Evolutionary conservation across 2,888 invertebrate genomes (phyloP), one percentile per base, ranked within the genome.

Genomic region (Polia nebulosa): DNA sequence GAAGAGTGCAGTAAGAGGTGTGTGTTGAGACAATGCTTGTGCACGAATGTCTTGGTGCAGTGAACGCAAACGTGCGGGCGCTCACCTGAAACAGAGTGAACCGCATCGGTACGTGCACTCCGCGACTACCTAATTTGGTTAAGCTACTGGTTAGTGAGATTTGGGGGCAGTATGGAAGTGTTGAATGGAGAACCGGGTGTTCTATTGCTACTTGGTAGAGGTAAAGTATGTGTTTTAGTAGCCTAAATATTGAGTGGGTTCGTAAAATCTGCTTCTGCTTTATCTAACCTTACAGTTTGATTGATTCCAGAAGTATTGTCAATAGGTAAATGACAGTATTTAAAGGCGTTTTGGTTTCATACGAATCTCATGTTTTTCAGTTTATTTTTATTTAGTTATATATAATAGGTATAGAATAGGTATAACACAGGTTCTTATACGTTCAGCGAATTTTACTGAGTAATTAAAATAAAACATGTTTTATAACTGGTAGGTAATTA

Each of bases 21-120:
- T 45, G 98, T 98, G 90, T 97, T 98, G 81, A 97, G 96, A 92
- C 97, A 97, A 90, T 97, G 97, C 93, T 98, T 97, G 92, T 97
- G 97, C 72, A 97, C 97, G 89, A 97, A 98, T 80, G 97, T 97
- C 89, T 97, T 98, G 77, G 97, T 97, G 89, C 97, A 97, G 87
- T 97, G 97, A 72, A 96, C 96, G 90, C 97, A 98, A 66, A 72
- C 72, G 86, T 97, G 97, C 47, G 97, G 98, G 71, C 97, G 95
- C 89, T 97, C 97, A 74, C 97, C 96, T 96, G 83, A 76, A 78
- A 76, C 78, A 81, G 83, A 97, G 83, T 82, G 82, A 61, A 73
- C 82, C 82, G 85, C 83, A 65, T 74, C 73, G 75, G 80, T 80
- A 78, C 80, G 83, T 71, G 70, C 80, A 84, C 80, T 84, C 56